A percentile compares a stretch with the other conserved stretches of the same genome.
Conservation (phyloP, 2,113 vertebrate species). For the Sardina pilchardus region DNA sequence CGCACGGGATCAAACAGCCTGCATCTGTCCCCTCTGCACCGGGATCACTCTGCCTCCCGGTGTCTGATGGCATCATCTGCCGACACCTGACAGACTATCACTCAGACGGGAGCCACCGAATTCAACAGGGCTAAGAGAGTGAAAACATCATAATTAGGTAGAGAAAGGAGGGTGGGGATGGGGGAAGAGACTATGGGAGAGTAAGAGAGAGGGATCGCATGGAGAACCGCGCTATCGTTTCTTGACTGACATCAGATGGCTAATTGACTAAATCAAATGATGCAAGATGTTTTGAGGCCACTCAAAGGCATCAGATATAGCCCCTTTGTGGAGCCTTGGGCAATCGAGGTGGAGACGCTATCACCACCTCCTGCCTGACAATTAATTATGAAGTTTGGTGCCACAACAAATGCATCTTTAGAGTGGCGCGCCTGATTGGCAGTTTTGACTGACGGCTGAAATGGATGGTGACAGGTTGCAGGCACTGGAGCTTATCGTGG, state of each 20-base stretch:
- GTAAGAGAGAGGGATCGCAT: not conserved
- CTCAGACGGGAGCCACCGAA: not conserved
- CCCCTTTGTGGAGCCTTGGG: not conserved
- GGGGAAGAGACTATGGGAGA: not conserved
- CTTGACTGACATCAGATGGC: constrained; percentile 11
- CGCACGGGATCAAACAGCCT: constrained; percentile 42
- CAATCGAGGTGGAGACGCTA: not conserved
- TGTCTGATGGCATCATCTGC: constrained; percentile 32
- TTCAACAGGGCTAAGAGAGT: not conserved
- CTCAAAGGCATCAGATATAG: constrained; percentile 16
- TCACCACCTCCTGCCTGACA: not conserved
- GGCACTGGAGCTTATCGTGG: not conserved
- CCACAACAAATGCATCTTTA: not conserved
- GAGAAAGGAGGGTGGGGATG: not conserved
- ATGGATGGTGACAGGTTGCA: not conserved
- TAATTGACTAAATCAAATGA: constrained; percentile 13
- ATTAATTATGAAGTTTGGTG: not conserved
- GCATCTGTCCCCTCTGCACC: constrained; percentile 31
- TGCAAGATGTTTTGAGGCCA: not conserved
- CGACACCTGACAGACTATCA: constrained; percentile 40
- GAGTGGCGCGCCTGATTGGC: not conserved
- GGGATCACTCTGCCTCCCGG: constrained; percentile 37
- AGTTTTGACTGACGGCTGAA: not conserved
- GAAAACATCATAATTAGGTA: not conserved
- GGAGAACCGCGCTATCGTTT: not conserved